These are phyloP conservation scores for Folsomia candida DNA, from an alignment of 2,888 invertebrate species.

Conservation along the genomic window DNA sequence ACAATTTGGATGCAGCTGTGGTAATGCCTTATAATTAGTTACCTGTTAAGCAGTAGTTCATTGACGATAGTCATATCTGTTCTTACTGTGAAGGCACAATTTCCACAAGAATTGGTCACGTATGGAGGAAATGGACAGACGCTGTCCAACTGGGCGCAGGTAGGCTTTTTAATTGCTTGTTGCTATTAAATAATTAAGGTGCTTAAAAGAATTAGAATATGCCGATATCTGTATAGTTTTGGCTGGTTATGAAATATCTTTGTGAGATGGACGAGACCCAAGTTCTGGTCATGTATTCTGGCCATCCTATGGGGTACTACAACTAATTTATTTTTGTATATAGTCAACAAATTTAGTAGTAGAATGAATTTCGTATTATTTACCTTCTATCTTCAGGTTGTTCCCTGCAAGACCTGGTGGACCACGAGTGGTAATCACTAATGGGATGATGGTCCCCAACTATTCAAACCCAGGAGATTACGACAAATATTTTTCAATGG, in stretches of 20 bases:
- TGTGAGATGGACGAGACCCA: slow-evolving; percentile 59
- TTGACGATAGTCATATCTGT: too few relatives aligned
- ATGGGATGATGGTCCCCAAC: slow-evolving; percentile 66
- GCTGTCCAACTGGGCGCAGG: slow-evolving; percentile 65
- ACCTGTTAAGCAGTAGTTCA: too few relatives aligned
- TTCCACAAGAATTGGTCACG: slow-evolving; percentile 55
- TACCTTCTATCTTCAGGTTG: slow-evolving; percentile 52
- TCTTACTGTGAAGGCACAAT: too few relatives aligned
- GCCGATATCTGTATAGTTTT: slow-evolving; percentile 59
- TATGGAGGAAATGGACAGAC: slow-evolving; percentile 67
- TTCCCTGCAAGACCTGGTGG: slow-evolving; percentile 57
- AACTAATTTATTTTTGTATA: neutral
- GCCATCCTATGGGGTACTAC: slow-evolving; percentile 60
- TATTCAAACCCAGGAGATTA: slow-evolving; percentile 60
- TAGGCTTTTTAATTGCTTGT: slow-evolving; percentile 44
- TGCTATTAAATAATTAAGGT: too few relatives aligned
- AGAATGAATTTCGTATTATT: too few relatives aligned
- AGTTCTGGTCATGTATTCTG: slow-evolving; percentile 63
- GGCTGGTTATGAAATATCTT: slow-evolving; percentile 60
- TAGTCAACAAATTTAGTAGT: too few relatives aligned
- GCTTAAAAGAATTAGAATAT: too few relatives aligned
- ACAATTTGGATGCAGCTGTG: slow-evolving; percentile 62
- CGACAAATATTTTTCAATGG: slow-evolving; percentile 62
- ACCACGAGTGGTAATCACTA: slow-evolving; percentile 62
- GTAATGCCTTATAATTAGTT: too few relatives aligned